Evolutionary conservation across 2,888 invertebrate species (phyloP).

Genomic region (Balanococcus diminutus): DNA sequence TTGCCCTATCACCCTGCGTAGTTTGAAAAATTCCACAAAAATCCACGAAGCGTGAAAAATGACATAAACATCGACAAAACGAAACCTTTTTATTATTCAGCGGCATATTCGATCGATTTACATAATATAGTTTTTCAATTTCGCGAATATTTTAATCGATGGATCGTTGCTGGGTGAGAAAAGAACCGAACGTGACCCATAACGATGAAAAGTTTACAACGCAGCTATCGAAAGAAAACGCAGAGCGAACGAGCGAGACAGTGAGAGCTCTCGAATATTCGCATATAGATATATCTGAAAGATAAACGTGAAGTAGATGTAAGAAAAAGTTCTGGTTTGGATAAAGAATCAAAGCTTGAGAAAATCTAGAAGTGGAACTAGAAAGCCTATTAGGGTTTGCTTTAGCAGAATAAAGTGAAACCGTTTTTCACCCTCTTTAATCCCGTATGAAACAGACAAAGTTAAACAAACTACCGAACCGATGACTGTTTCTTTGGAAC

Average conservation of each 20-base stretch:
- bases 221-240: background rate
- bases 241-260: no score
- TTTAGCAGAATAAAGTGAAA: conserved; percentile 28
- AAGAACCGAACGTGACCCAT: background rate
- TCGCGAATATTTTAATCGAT: conserved; percentile 2
- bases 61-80: background rate
- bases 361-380: conserved; percentile 26
- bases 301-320: conserved; percentile 14
- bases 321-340: conserved; percentile 28
- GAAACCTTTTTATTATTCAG: background rate
- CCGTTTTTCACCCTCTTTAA: conserved; percentile 37
- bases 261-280: no score
- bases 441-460: conserved; percentile 32
- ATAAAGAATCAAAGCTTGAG: conserved; percentile 27
- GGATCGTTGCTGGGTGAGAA: background rate
- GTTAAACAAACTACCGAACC: conserved; percentile 25
- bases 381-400: conserved; percentile 34
- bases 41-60: background rate
- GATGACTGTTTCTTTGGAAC: background rate
- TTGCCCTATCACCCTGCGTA: no score
- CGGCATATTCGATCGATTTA: background rate
- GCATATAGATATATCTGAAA: background rate
- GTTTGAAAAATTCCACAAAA: no score
- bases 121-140: conserved; percentile 17
- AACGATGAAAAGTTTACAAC: background rate